Conservation (phyloP, 1,140 invertebrate species). For the Diachasma alloeum region DNA sequence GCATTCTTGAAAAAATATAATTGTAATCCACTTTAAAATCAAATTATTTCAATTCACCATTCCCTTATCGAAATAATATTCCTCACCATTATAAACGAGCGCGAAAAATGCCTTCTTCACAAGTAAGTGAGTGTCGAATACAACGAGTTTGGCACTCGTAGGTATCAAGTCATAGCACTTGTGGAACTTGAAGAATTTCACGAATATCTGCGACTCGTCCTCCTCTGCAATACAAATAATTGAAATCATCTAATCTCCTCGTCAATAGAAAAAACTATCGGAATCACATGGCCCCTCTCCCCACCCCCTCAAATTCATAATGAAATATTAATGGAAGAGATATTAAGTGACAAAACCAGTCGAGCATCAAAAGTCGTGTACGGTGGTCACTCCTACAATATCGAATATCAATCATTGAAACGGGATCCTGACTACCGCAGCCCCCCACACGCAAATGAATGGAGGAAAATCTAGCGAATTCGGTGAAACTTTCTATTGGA, state of each 20-base stretch:
- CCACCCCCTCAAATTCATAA: too few relatives aligned
- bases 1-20: too few relatives aligned
- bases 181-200: constrained; percentile 99
- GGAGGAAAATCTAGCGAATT: too few relatives aligned
- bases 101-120: constrained; percentile 99
- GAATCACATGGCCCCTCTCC: background rate
- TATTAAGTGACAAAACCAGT: too few relatives aligned
- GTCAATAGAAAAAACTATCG: background rate
- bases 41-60: background rate
- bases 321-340: too few relatives aligned
- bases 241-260: background rate
- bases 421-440: background rate
- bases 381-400: too few relatives aligned
- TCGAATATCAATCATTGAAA: background rate
- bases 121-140: constrained; percentile 98
- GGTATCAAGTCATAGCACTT: constrained; percentile 99
- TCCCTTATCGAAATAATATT: background rate
- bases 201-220: constrained; percentile 95
- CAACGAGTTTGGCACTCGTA: constrained; percentile 97
- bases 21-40: too few relatives aligned
- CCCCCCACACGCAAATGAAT: too few relatives aligned
- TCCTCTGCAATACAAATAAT: constrained; percentile 82
- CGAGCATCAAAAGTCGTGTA: too few relatives aligned
- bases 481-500: too few relatives aligned
- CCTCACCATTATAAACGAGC: constrained; percentile 94